Evolutionary conservation across 2,888 invertebrate genomes (phyloP).

Genomic region (Catonia carolina): DNA sequence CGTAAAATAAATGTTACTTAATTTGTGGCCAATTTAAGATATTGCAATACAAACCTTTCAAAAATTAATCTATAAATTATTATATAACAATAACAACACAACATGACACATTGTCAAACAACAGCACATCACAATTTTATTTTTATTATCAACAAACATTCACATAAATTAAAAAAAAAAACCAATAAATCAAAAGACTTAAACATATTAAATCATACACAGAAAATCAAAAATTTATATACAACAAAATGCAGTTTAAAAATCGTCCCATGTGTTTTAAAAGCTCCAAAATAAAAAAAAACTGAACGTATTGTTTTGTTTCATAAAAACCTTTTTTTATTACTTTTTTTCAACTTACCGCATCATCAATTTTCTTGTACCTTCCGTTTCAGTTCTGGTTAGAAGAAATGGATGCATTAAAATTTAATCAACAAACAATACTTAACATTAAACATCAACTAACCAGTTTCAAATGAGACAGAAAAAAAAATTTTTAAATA

Average conservation of each 20-base stretch:
- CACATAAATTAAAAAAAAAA: too few species aligned
- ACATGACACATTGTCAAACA: too few species aligned
- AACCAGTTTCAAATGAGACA: too few species aligned
- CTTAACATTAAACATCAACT: not conserved
- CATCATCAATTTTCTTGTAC: conserved; percentile 33
- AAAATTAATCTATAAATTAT: not conserved
- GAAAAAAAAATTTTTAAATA: too few species aligned
- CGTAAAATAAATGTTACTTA: too few species aligned
- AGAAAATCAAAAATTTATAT: not conserved
- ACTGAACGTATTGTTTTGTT: not conserved
- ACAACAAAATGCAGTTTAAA: not conserved
- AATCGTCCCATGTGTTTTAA: not conserved
- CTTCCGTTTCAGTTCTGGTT: conserved; percentile 32
- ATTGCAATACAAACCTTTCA: too few species aligned
- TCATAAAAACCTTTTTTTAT: not conserved
- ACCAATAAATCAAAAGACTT: too few species aligned
- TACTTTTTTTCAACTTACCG: conserved; percentile 28
- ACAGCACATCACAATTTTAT: too few species aligned
- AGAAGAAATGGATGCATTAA: conserved; percentile 15
- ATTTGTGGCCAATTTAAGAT: too few species aligned
- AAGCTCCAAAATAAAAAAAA: not conserved
- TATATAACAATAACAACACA: not conserved
- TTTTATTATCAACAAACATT: too few species aligned
- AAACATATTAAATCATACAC: too few species aligned
- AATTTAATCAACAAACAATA: not conserved